phyloP scores from a whole-genome alignment of 2,113 vertebrate species.

The Dipodomys spectabilis region DNA sequence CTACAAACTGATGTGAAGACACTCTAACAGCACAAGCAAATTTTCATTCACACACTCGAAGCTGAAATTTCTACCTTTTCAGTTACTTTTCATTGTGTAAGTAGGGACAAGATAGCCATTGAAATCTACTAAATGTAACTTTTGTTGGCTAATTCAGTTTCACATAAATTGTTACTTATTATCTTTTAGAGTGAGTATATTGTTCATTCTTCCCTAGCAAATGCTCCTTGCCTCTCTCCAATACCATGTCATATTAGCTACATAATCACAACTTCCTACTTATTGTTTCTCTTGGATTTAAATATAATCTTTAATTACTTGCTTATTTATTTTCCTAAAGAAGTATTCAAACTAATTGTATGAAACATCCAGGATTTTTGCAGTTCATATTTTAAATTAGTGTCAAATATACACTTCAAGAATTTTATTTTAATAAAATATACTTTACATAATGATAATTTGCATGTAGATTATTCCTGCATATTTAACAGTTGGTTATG shows the following conservation, averaged over 20 bases:
- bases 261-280: background rate
- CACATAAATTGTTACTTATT: background rate
- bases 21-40: background rate
- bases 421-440: background rate
- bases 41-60: background rate
- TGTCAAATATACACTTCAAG: constrained; percentile 1
- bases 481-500: constrained; percentile 26
- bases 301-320: constrained; percentile 33
- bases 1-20: background rate
- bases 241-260: background rate
- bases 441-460: constrained; percentile 51
- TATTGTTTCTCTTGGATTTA: background rate
- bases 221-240: background rate
- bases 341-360: background rate
- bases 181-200: background rate
- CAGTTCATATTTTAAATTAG: background rate
- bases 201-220: background rate
- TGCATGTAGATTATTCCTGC: constrained; percentile 3
- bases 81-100: background rate
- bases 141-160: background rate
- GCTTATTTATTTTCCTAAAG: background rate
- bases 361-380: background rate
- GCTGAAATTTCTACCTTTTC: background rate
- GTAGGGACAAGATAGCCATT: background rate
- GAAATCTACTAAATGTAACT: background rate